Evolutionary conservation across 2,797 vertebrate species (phyloP), one percentile per base, ranked within the genome.

Genomic region (Bufotes viridis): DNA sequence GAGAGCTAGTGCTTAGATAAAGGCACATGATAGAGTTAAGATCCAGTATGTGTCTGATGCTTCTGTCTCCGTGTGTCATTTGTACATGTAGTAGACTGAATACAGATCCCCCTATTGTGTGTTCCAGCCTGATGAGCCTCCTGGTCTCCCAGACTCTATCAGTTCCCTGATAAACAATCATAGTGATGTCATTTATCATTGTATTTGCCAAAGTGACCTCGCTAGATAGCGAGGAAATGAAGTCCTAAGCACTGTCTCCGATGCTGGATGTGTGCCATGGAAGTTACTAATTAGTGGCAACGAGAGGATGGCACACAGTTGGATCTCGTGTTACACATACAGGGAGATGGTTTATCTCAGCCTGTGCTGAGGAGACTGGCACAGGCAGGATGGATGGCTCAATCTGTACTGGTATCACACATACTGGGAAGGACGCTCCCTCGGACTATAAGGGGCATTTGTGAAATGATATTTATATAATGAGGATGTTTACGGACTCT

Each of bases 131-230:
- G 72, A 78, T 78, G 55, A 86, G 84, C 70, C 18, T 63, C 61
- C 42, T 2, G 49, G 78, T 81, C 82, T 24, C n/a, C 17, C 14
- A 57, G 79, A 22, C 74, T 83, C 70, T 79, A 58, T 87, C 78
- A 75, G 61, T 49, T 79, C 74, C 24, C 74, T 79, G 74, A 89
- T 89, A 89, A 83, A 65, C 72, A 83, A 29, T 29, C 81, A n/a
- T 8, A 74, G 57, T 87, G 81, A 87, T 87, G 67, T 84, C 65
- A 89, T 89, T 89, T 89, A 87, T 89, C 85, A 83, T 87, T 89
- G 75, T 80, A 72, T 87, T 87, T 87, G 80, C 85, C 88, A 84
- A 86, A 84, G 85, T 89, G 88, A 87, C 88, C 88, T 89, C 75
- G 42, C 87, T 84, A 80, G 65, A 58, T 57, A 42, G 84, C 12